Conservation (phyloP, 2,113 vertebrate species). For the Trichechus manatus region DNA sequence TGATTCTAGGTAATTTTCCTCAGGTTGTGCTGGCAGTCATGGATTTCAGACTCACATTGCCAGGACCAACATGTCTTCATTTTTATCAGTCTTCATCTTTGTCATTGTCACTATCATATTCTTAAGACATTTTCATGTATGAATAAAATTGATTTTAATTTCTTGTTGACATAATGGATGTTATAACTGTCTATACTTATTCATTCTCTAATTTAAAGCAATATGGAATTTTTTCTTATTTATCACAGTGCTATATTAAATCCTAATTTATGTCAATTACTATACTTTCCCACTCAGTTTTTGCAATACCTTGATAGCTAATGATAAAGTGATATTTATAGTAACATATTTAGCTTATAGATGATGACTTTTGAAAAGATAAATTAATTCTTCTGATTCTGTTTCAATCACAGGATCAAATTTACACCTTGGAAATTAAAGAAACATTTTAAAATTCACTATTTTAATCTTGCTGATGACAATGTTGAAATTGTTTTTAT, state of each 20-base stretch:
- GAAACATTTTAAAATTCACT: not conserved
- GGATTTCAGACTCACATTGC: not conserved
- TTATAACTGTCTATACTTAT: not conserved
- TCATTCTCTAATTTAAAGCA: not conserved
- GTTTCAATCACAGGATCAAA: not conserved
- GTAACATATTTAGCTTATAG: too few species aligned
- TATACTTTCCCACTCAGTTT: not conserved
- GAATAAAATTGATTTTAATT: not conserved
- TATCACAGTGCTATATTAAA: too few species aligned
- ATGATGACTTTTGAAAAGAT: too few species aligned
- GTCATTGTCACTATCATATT: not conserved
- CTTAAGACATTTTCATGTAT: not conserved
- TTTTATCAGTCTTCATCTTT: not conserved
- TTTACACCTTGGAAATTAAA: not conserved
- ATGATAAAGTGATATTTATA: too few species aligned
- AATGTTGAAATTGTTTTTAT: too few species aligned
- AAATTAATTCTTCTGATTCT: not conserved
- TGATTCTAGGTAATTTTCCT: not conserved
- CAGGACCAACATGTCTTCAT: not conserved
- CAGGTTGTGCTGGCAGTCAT: not conserved
- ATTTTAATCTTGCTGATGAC: too few species aligned
- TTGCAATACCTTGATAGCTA: not conserved
- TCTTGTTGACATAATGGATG: not conserved
- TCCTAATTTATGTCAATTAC: not conserved
- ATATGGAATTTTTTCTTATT: not conserved